Conservation (phyloP, 1,140 invertebrate species). For the Anastatus disparis region DNA sequence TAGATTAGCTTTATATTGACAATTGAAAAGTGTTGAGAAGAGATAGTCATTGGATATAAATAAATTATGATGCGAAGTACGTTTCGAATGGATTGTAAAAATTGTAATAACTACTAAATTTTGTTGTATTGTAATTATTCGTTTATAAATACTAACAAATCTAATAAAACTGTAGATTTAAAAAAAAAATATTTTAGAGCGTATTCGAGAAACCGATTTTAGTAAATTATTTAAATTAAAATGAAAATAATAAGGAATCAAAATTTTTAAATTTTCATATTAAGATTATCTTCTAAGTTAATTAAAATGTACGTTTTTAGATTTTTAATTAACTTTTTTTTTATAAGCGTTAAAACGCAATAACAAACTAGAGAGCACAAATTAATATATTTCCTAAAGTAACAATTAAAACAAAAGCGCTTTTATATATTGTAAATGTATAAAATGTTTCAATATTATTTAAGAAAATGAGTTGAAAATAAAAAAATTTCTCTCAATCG, state of each 20-base stretch:
- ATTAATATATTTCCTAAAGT: conserved; percentile 37
- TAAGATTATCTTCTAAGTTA: conserved; percentile 6
- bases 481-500: background rate
- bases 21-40: too few species aligned
- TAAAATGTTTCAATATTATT: conserved; percentile 27
- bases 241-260: background rate
- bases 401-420: conserved; percentile 1
- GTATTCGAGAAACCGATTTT: conserved; percentile 14
- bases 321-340: conserved; percentile 12
- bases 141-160: conserved; percentile 11
- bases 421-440: conserved; percentile 29
- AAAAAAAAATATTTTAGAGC: conserved; percentile 14
- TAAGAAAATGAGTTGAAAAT: conserved; percentile 10
- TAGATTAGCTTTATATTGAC: too few species aligned
- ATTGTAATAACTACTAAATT: background rate
- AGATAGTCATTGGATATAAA: background rate
- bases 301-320: background rate
- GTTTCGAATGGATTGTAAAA: background rate
- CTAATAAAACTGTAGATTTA: background rate
- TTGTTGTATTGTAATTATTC: background rate
- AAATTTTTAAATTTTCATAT: conserved; percentile 5
- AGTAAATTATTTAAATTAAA: conserved; percentile 2
- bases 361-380: conserved; percentile 34
- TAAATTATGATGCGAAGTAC: background rate
- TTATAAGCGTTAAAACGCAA: background rate